Evolutionary conservation across 1,140 invertebrate species (phyloP), one percentile per base, ranked within the genome.

Genomic region (Atopsyche davidsoni): DNA sequence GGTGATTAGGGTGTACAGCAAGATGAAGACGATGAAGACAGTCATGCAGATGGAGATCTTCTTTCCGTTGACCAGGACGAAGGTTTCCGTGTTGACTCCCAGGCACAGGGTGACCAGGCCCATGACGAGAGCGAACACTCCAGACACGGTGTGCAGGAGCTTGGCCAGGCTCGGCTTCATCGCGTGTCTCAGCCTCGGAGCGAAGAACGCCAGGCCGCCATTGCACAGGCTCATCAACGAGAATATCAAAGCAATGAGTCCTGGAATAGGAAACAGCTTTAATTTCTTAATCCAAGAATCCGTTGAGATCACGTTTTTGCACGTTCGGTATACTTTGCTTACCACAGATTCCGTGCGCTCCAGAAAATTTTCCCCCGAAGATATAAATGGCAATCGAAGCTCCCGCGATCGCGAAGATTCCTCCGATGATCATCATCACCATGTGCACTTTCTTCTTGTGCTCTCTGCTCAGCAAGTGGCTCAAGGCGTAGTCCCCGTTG

Each of bases 301-400:
- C n/a, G 25, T 17, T 41, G 3, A 11, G 9, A 9, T 7, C 4
- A 21, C 11, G 7, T 9, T 4, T 19, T 9, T 41, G 10, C 16
- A 21, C 16, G 4, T 6, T 41, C 6, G 11, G 14, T 41, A 21
- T 22, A 28, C 38, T 47, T 19, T 14, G n/a, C 43, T 25, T 19
- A 55, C 53, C 53, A 19, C 47, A 50, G 17, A 51, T 51, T 6
- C 46, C 42, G 25, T 55, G 53, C 2, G 25, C 32, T 6, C 46
- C 35, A 7, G 36, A 13, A 23, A 54, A 49, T 18, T 45, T 31
- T n/a, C 22, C 45, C 18, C 45, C 45, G n/a, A 16, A n/a, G n/a
- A 43, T 46, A 14, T 4, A 9, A 6, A 55, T 13, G 3, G 32
- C 53, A 4, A 46, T 11, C 9, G 42, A 28, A 16, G 39, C 31